These are phyloP conservation scores for Rhimphoctona megacephalus DNA, from an alignment of 2,888 invertebrate genomes.

Conservation along the genomic window DNA sequence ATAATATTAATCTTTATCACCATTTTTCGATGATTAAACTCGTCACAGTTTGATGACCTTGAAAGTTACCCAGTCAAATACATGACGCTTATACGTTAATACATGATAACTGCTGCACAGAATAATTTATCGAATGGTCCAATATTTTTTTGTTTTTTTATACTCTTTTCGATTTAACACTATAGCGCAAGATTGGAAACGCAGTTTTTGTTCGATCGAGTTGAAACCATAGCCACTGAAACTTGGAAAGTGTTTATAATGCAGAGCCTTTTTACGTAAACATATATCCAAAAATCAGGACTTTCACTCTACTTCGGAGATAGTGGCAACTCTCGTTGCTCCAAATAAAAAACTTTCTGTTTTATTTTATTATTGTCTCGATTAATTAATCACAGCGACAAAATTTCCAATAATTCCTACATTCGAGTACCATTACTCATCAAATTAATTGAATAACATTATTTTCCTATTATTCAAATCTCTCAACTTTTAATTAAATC, in stretches of 20 bases:
- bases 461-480: neutral
- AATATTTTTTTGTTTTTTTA: neutral
- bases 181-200: neutral
- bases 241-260: conserved; percentile 22
- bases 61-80: neutral
- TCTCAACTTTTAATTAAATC: neutral
- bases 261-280: conserved; percentile 3
- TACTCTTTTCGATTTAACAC: neutral
- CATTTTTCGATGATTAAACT: neutral
- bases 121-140: neutral
- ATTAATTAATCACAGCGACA: neutral
- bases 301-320: conserved; percentile 22
- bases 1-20: neutral
- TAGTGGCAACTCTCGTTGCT: neutral
- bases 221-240: neutral
- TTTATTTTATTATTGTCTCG: neutral
- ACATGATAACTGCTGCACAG: too few relatives aligned
- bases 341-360: neutral
- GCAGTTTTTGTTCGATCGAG: neutral
- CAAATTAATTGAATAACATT: neutral
- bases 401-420: neutral
- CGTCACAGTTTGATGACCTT: neutral
- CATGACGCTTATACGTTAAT: neutral
- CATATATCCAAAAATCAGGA: neutral
- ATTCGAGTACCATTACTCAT: neutral